Evolutionary conservation across 2,113 vertebrate species (phyloP), one percentile per base, ranked within the genome.

Genomic region (Abramis brama): DNA sequence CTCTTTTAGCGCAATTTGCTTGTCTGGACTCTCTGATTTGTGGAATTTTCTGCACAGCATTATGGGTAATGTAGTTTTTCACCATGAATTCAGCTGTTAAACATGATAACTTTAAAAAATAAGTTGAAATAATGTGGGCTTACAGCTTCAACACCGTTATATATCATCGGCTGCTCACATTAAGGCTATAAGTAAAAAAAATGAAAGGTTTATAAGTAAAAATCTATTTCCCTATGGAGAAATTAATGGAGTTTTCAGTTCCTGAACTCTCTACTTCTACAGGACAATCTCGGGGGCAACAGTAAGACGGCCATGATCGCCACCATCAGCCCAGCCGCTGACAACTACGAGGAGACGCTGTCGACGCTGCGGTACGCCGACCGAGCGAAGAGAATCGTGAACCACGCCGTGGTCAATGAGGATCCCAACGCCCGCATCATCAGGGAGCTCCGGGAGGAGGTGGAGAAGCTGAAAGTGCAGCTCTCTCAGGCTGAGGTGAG

Each of bases 291-390:
- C 62, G 98, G 98, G 15, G 98, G 98, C 84, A 99, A 99, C 93
- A 99, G 98, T 92, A 98, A 99, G 92, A 99, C 98, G 6, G 97
- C 97, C 47, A 99, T 99, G 98, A 98, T 99, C 85, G 98, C 98
- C 86, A 99, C 98, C 1, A 97, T 99, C 82, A 99, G 98, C 90
- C 98, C 98, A 9, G 95, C 98, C 5, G 98, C 97, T 2, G 98
- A 99, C 91, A 99, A 99, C 91, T 99, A 99, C 0, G 98, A 99
- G 91, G 98, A 99, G 94, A 99, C 98, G 0, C 94, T 99, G 17
- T 99, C 98, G 77, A 99, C 98, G 0, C 91, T 99, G 33, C 96
- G 98, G 82, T 99, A 99, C 0, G 98, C 98, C 4, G 98, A 99
- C 92, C 95, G 98, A 83, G 98, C 98, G 84, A 99, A 99, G 90